phyloP scores from a whole-genome alignment of 1,140 invertebrate genomes.

The Varroa destructor region DNA sequence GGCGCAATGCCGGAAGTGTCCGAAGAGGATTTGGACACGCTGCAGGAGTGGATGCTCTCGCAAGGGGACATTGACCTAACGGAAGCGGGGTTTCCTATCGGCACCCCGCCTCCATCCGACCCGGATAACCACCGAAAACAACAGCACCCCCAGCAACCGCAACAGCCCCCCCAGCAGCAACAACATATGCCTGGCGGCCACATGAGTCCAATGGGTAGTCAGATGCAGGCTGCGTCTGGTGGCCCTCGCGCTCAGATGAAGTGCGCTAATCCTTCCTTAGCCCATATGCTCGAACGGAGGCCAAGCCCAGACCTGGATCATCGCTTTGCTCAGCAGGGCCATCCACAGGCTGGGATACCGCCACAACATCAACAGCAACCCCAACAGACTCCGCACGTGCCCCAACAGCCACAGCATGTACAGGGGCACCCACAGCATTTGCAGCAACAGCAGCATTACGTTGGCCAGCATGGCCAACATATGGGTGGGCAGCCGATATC shows the following conservation, averaged over 20 bases:
- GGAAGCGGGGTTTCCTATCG: constrained; percentile 9
- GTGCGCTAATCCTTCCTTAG: constrained; percentile 4
- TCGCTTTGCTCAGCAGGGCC: too few relatives aligned
- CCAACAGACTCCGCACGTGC: too few relatives aligned
- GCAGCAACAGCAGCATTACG: too few relatives aligned
- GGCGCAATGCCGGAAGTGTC: constrained; percentile 12
- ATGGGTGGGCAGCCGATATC: too few relatives aligned
- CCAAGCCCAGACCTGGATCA: too few relatives aligned
- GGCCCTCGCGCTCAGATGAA: neutral
- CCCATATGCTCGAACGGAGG: constrained; percentile 8
- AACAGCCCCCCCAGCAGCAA: neutral
- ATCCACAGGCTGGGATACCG: too few relatives aligned
- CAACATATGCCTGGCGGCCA: neutral
- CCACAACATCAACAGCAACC: too few relatives aligned
- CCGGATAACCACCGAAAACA: constrained; percentile 21
- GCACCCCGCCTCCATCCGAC: constrained; percentile 7
- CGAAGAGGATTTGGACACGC: constrained; percentile 16
- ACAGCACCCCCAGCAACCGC: neutral
- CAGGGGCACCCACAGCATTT: too few relatives aligned
- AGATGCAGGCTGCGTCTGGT: neutral
- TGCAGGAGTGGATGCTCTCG: constrained; percentile 24
- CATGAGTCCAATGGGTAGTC: neutral
- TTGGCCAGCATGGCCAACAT: too few relatives aligned
- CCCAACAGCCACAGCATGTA: too few relatives aligned
- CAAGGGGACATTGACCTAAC: constrained; percentile 8